Evolutionary conservation across 1,140 invertebrate species (phyloP), one percentile per base, ranked within the genome.

Genomic region (Panagrolaimus sp.): DNA sequence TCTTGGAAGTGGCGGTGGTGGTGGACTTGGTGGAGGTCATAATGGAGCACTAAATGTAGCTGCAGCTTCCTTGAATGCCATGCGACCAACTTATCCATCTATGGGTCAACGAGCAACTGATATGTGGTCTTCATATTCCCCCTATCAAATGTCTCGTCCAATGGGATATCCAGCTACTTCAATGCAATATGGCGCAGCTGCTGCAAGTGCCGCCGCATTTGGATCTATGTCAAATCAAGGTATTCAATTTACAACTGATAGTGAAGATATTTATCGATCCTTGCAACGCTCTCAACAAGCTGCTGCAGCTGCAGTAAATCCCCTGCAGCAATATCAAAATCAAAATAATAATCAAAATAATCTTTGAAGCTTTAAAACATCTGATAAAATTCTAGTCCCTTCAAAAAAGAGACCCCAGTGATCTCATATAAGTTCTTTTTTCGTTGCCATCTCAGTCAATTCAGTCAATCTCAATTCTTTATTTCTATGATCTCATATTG

Each of bases 101-200:
- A 43, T 20, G 11, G 63, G 44, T 3, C 68, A 5, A 11, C 14
- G 31, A n/a, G 62, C 43, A n/a, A 47, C 74, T 43, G 74, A 77
- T 11, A 68, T 75, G 75, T 72, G 66, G 27, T 43, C 47, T 5
- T 48, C 20, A 48, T 14, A 16, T 5, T 38, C 31, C 31, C 31
- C 31, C 2, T 75, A 79, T 38, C 77, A 62, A 63, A 76, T 76
- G 72, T 69, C 73, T 1, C 70, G 72, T n/a, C 72, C 77, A 62
- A 74, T 74, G 73, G 38, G 31, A 16, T 74, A 74, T 67, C 72
- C 72, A 43, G 2, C 31, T 7, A 61, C 72, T 9, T 63, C 76
- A 64, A 78, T 76, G 77, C 23, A 63, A 11, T 75, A 75, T 42
- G 63, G 71, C 0, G 20, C 20, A 27, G 51, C 27, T 27, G 51